Conservation (phyloP, 2,113 vertebrate genomes). For the Prionailurus viverrinus region DNA sequence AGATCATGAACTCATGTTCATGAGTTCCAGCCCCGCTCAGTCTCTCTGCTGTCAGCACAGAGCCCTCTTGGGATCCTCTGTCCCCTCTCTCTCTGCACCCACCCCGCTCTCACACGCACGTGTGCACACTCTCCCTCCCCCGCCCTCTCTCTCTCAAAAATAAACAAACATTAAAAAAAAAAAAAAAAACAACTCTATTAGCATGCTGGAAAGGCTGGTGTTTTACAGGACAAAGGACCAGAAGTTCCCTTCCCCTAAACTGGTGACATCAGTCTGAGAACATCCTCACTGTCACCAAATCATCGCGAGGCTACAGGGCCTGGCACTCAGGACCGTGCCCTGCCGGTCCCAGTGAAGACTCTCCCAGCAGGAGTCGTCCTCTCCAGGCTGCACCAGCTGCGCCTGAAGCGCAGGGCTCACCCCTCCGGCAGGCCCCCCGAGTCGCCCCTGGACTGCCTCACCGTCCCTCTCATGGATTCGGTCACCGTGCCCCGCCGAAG, state of each 20-base stretch:
- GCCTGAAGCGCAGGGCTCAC: neutral
- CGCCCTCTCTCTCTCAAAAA: too few relatives aligned
- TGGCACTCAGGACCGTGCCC: too few relatives aligned
- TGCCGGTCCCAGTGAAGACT: neutral
- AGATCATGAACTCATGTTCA: neutral
- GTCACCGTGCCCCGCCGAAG: too few relatives aligned
- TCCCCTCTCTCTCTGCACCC: too few relatives aligned
- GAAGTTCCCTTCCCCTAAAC: neutral
- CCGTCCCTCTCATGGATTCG: neutral
- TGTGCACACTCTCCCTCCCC: too few relatives aligned
- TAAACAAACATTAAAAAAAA: too few relatives aligned
- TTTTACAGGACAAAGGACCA: neutral
- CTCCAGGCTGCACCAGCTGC: neutral
- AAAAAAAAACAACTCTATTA: neutral
- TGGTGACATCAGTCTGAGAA: neutral
- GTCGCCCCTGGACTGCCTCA: neutral
- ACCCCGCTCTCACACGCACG: too few relatives aligned
- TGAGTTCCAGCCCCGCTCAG: neutral
- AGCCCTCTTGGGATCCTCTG: too few relatives aligned
- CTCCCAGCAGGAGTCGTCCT: too few relatives aligned
- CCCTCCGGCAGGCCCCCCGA: fast-evolving
- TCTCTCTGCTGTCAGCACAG: neutral
- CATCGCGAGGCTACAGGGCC: neutral
- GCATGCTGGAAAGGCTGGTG: neutral
- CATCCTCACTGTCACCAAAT: neutral